Base-by-base conservation (phyloP, 2,888 invertebrate genomes). In the Hybos culiciformis region DNA sequence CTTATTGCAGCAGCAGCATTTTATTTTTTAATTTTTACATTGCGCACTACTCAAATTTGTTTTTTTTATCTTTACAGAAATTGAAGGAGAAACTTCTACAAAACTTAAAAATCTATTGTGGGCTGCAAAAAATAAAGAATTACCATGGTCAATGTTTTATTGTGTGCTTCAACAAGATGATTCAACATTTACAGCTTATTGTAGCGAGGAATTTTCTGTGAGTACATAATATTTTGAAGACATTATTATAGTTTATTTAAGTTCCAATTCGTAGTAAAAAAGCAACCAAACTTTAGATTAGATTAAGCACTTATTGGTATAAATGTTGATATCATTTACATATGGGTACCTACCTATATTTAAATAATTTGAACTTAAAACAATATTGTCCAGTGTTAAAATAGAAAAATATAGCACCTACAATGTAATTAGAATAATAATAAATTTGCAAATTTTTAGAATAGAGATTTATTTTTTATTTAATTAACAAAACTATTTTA, bases 181-280 rank as follows among this genome's bases (percentile, higher is more conserved):
- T 55, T 75, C 77, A 58, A 77, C 77, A 37, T 74, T 81, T 55
- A 79, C 79, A 17, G 76, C 78, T 45, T 80, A 80, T 63, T 71
- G 78, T 53, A 77, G 76, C 56, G 81, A 82, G 62, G 80, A 82
- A 64, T 75, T 82, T 68, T 76, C 77, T 62, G 78, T 79, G 59
- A 75, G 77, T 72, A 29, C 47, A 3, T 20, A 32, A 4, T 32
- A 37, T 21, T 19, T n/a, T n/a, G 32, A 18, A 24, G 12, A 38
- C 33, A 1, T 1, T 32, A 9, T 29, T 19, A 31, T 31, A 32
- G 26, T 29, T 15, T 3, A 15, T 9, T 29, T 15, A 32, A n/a
- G n/a, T 29, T 17, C 11, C 34, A 39, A 29, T 24, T 46, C 12
- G 38, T 18, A 37, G 15, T 18, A 31, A 39, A 11, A 39, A 26